phyloP scores from a whole-genome alignment of 2,113 vertebrate genomes.

The Pteronura brasiliensis region DNA sequence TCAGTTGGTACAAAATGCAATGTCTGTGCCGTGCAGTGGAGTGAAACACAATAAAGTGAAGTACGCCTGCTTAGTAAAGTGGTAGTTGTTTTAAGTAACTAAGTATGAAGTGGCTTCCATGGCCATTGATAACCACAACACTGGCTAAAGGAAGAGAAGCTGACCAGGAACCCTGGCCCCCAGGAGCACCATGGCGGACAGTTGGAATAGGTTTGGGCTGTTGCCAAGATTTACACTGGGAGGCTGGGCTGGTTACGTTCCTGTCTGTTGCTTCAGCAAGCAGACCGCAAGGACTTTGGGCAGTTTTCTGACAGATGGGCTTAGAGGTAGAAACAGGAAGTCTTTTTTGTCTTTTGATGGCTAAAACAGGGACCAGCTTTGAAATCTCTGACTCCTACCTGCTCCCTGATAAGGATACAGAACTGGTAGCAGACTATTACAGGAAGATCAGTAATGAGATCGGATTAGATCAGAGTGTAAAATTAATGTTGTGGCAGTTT shows the following conservation, averaged over 20 bases:
- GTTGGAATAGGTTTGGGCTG: background rate
- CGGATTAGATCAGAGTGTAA: background rate
- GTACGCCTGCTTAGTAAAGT: background rate
- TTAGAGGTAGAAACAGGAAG: background rate
- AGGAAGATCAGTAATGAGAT: background rate
- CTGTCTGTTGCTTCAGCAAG: background rate
- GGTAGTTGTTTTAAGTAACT: background rate
- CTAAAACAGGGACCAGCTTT: background rate
- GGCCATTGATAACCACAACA: background rate
- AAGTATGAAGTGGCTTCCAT: background rate
- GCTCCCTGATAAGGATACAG: background rate
- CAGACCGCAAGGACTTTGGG: background rate
- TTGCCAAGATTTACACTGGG: background rate
- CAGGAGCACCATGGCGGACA: background rate
- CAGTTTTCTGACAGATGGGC: background rate
- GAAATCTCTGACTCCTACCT: background rate
- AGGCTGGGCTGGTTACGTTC: background rate
- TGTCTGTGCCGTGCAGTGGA: background rate
- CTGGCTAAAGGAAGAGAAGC: background rate
- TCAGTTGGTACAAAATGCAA: background rate
- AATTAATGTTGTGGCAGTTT: background rate
- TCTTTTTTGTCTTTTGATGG: background rate
- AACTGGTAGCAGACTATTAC: background rate
- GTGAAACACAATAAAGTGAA: background rate
- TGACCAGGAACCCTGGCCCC: background rate